phyloP scores from a whole-genome alignment of 2,888 invertebrate genomes.

The Prosopocoilus inquinatus region DNA sequence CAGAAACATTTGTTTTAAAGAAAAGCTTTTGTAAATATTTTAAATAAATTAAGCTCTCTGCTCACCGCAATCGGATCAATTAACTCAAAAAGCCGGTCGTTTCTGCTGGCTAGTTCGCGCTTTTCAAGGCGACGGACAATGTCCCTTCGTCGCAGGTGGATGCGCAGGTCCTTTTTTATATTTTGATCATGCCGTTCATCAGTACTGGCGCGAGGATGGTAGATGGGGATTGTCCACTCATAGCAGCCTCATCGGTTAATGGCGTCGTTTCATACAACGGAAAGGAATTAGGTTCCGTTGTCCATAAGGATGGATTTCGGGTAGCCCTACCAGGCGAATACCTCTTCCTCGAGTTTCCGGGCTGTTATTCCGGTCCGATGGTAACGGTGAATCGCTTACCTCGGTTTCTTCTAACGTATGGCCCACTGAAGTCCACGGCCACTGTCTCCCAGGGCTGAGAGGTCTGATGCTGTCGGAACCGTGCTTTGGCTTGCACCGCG shows the following conservation, averaged over 20 bases:
- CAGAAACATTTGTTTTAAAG: too few relatives aligned
- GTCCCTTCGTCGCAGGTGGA: neutral
- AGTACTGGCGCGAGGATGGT: constrained; percentile 30
- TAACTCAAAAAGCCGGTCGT: too few relatives aligned
- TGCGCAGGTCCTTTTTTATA: constrained; percentile 27
- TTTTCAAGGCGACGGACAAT: too few relatives aligned
- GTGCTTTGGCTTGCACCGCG: too few relatives aligned
- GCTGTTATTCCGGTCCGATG: constrained; percentile 8
- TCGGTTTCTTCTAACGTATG: too few relatives aligned
- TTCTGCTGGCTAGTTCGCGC: too few relatives aligned
- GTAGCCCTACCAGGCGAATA: constrained; percentile 20
- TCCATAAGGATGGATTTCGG: constrained; percentile 15
- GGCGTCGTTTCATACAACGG: constrained; percentile 9
- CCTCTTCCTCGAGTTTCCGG: constrained; percentile 12
- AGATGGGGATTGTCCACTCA: constrained; percentile 27
- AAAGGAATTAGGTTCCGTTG: constrained; percentile 17
- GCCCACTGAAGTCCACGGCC: too few relatives aligned
- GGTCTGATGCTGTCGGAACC: too few relatives aligned
- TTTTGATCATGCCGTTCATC: constrained; percentile 30
- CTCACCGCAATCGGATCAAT: too few relatives aligned
- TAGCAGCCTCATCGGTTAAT: constrained; percentile 16
- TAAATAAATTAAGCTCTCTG: too few relatives aligned
- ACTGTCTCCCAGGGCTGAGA: too few relatives aligned
- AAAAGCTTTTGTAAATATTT: too few relatives aligned
- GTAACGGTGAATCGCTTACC: constrained; percentile 21